A percentile compares a stretch with the other conserved stretches of the same genome.
Conservation (phyloP, 2,113 vertebrate species). For the Myrmecobius fasciatus region DNA sequence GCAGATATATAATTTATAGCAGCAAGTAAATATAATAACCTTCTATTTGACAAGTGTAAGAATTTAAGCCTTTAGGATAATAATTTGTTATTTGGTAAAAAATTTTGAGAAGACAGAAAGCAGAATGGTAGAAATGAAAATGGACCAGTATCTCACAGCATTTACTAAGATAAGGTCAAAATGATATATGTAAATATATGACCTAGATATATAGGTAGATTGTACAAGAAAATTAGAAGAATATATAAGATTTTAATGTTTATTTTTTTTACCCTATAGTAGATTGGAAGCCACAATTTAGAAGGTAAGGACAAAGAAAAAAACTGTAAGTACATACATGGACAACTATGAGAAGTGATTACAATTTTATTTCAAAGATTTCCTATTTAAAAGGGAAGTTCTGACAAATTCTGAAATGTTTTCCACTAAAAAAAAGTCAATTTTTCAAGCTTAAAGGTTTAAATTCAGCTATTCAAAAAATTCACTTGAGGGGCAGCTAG, state of each 20-base stretch:
- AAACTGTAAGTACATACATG: not conserved
- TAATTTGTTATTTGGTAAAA: not conserved
- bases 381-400: not conserved
- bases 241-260: not conserved
- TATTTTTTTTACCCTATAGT: not conserved
- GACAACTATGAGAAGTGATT: not conserved
- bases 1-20: not conserved
- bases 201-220: not conserved
- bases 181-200: not conserved
- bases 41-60: not conserved
- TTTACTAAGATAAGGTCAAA: not conserved
- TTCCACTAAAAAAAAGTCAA: constrained; percentile 30
- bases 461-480: constrained; percentile 47
- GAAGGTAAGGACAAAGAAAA: not conserved
- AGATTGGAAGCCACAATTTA: not conserved
- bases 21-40: not conserved
- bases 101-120: not conserved
- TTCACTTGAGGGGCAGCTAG: too few species aligned
- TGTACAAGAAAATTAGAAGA: not conserved
- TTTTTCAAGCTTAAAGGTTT: constrained; percentile 26
- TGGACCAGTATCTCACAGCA: not conserved
- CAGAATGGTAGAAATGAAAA: not conserved
- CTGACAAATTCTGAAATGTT: not conserved
- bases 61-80: not conserved
- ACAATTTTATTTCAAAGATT: not conserved